phyloP scores from a whole-genome alignment of 2,113 vertebrate species.

The Pandion haliaetus region DNA sequence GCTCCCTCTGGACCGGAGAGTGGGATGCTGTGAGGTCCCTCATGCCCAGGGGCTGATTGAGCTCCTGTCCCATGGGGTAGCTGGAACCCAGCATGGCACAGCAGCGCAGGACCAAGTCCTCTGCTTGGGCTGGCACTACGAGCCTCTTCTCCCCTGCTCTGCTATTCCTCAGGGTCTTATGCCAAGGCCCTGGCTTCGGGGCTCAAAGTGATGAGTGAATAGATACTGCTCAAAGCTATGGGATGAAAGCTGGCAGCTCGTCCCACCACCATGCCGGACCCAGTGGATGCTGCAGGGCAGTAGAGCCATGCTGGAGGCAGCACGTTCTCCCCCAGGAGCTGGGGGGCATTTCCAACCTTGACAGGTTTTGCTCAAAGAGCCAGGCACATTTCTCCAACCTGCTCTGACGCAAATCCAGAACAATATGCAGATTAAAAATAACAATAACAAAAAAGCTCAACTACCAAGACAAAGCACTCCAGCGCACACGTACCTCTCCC shows the following conservation, averaged over 20 bases:
- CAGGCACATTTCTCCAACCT: slow-evolving; percentile 27
- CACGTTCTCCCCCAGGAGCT: fast-evolving
- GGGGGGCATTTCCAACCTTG: background rate
- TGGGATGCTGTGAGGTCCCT: background rate
- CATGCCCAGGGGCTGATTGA: fast-evolving
- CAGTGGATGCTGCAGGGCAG: background rate
- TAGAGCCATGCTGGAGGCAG: background rate
- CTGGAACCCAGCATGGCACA: fast-evolving
- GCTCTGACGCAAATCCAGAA: slow-evolving; percentile 42
- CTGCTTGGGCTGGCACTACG: background rate
- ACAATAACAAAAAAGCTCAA: background rate
- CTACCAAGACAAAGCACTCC: background rate
- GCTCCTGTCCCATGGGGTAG: fast-evolving
- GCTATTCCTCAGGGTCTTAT: background rate
- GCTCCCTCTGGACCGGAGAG: fast-evolving
- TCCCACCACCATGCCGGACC: fast-evolving
- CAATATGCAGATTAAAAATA: slow-evolving; percentile 25
- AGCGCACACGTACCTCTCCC: background rate
- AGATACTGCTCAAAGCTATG: background rate
- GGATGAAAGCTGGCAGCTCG: background rate
- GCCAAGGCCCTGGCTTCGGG: background rate
- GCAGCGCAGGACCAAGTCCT: background rate
- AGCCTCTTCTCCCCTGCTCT: background rate
- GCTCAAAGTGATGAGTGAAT: background rate
- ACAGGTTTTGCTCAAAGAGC: background rate